Conservation (phyloP, 2,113 vertebrate genomes). For the Catharus minimus region DNA sequence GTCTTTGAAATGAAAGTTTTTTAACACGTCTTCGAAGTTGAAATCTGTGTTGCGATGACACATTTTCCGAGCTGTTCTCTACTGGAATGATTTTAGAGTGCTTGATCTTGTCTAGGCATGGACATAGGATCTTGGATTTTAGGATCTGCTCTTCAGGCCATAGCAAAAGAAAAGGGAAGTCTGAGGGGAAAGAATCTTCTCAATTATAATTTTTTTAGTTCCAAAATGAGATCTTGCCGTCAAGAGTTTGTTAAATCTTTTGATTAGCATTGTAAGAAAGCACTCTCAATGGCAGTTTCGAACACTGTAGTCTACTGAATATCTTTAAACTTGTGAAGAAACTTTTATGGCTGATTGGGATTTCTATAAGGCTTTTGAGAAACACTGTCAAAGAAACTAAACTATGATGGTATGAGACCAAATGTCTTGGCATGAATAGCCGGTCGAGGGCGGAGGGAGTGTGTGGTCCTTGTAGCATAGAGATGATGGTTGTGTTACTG, state of each 20-base stretch:
- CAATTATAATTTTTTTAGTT: neutral
- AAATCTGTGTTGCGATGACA: neutral
- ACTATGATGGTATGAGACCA: neutral
- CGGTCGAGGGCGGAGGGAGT: neutral
- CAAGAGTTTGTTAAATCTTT: neutral
- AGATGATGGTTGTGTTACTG: fast-evolving
- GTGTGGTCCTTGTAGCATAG: neutral
- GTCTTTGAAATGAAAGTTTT: neutral
- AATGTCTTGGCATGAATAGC: neutral
- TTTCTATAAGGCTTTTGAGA: neutral
- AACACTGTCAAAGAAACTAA: neutral
- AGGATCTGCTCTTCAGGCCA: neutral
- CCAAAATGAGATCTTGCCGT: neutral
- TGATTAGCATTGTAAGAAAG: neutral
- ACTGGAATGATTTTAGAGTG: neutral
- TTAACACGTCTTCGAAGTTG: neutral
- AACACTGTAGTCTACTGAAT: neutral
- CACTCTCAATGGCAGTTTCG: neutral
- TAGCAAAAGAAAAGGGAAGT: neutral
- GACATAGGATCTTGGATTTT: neutral
- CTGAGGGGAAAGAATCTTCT: fast-evolving
- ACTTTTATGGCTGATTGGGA: neutral
- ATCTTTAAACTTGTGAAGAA: neutral
- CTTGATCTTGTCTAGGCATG: neutral
- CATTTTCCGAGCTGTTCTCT: fast-evolving